Evolutionary conservation across 2,113 vertebrate genomes (phyloP).

Genomic region (Girardinichthys multiradiatus): DNA sequence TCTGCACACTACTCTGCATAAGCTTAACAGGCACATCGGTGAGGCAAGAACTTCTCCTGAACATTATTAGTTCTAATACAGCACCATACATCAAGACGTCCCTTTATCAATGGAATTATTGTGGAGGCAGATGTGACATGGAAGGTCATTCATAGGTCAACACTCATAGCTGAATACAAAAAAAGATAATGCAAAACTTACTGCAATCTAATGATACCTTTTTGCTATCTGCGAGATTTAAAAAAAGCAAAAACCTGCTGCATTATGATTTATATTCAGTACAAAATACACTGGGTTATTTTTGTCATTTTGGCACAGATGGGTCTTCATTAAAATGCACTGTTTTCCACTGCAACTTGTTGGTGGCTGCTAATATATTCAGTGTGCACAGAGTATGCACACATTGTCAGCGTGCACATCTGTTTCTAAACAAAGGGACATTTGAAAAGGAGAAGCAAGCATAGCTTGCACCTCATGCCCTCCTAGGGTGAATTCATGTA

Average conservation of each 20-base stretch:
- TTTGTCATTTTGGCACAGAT: constrained; percentile 26
- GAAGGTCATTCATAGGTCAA: not conserved
- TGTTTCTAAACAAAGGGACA: constrained; percentile 27
- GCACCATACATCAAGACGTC: not conserved
- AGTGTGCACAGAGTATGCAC: constrained; percentile 25
- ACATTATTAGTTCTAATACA: not conserved
- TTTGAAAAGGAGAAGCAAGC: not conserved
- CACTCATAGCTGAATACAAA: not conserved
- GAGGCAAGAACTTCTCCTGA: not conserved
- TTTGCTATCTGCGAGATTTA: not conserved
- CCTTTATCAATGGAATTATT: not conserved
- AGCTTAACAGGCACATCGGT: not conserved
- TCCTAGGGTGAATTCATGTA: not conserved
- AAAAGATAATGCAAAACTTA: not conserved
- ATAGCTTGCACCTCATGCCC: not conserved
- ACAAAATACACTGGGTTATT: constrained; percentile 29
- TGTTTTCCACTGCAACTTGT: constrained; percentile 22
- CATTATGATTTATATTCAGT: constrained; percentile 26
- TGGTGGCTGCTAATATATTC: constrained; percentile 38
- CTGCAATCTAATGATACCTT: not conserved
- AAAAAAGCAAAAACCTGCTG: not conserved
- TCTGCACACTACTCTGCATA: not conserved
- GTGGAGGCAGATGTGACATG: not conserved
- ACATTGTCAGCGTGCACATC: constrained; percentile 13
- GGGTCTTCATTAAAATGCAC: constrained; percentile 48